Percentiles rank a stretch among this genome's conserved stretches.
Evolutionary conservation across 2,888 invertebrate species (phyloP).

Genomic region (Tipula helvola): DNA sequence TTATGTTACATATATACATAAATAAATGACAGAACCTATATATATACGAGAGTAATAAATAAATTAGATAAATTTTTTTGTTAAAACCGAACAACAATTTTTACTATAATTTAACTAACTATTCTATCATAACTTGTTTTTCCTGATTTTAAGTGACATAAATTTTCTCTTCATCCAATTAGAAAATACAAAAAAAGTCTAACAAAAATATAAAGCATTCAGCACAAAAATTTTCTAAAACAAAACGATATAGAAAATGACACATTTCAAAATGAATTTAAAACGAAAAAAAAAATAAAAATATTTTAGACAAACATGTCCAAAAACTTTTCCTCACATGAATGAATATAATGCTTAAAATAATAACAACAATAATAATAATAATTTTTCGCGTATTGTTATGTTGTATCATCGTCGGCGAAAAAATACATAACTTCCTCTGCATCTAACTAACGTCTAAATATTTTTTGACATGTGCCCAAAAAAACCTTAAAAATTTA

Average conservation of each 20-base stretch:
- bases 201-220: not conserved
- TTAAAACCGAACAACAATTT: not conserved
- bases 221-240: not conserved
- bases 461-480: not conserved
- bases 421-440: not conserved
- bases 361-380: not conserved
- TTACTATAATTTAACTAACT: not conserved
- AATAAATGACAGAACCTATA: not conserved
- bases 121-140: slow-evolving; percentile 5
- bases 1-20: not conserved
- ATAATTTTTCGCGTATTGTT: not conserved
- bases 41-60: not conserved
- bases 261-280: slow-evolving; percentile 8
- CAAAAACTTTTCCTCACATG: slow-evolving; percentile 9
- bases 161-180: slow-evolving; percentile 9
- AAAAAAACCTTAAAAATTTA: not conserved
- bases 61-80: not conserved
- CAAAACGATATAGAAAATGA: slow-evolving; percentile 8
- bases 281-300: not conserved
- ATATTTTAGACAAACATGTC: not conserved
- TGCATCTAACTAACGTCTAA: not conserved
- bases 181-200: not conserved
- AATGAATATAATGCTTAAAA: not conserved
- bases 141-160: slow-evolving; percentile 9
- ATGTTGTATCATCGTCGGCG: not conserved